These are phyloP conservation scores for Microplitis manilae DNA, from an alignment of 2,888 invertebrate species.

Conservation along the genomic window DNA sequence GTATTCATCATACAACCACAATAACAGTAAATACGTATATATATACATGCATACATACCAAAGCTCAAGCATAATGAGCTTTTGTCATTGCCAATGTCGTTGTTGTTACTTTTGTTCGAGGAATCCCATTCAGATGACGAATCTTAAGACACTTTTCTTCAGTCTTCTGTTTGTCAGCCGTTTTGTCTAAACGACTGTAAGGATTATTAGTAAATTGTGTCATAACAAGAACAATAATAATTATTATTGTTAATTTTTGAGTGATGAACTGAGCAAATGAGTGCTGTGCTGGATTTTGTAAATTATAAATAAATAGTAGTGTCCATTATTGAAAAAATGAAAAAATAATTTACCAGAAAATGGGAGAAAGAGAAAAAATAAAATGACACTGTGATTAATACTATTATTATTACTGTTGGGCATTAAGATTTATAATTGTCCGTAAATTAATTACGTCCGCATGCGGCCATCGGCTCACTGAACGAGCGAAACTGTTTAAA, in stretches of 20 bases:
- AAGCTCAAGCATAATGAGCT: not conserved
- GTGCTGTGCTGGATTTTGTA: not conserved
- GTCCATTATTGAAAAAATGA: not conserved
- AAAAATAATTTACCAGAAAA: not conserved
- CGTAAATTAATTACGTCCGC: not conserved
- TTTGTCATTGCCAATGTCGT: not conserved
- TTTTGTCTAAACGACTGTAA: not conserved
- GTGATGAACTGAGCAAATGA: not conserved
- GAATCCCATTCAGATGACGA: not conserved
- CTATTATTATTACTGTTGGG: not conserved
- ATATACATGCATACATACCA: not conserved
- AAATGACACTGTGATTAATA: not conserved
- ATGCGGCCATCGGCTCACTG: not conserved
- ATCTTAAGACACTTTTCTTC: not conserved
- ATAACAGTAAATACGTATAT: not conserved
- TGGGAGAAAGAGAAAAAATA: not conserved
- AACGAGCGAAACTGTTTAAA: not conserved
- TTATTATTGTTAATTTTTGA: not conserved
- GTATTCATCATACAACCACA: slow-evolving; percentile 30
- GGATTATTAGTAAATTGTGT: slow-evolving; percentile 4
- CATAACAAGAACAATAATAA: not conserved
- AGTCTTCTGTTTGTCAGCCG: too few relatives aligned
- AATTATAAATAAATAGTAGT: not conserved
- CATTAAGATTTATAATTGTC: not conserved
- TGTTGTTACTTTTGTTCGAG: not conserved